phyloP scores from a whole-genome alignment of 2,888 invertebrate species.

The Pegoplata infirma region DNA sequence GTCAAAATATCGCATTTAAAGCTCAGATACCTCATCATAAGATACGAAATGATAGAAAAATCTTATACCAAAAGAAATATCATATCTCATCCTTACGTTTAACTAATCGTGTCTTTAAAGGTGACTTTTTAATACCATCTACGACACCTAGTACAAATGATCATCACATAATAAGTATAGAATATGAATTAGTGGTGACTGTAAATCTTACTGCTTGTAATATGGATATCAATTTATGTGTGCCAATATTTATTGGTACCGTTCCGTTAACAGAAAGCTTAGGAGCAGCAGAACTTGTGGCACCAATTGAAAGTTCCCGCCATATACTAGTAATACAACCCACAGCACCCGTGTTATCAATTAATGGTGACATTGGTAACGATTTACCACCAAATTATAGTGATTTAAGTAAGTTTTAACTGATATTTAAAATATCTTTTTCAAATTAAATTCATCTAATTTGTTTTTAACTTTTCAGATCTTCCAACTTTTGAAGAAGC shows the following conservation, averaged over 20 bases:
- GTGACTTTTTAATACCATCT: conserved; percentile 36
- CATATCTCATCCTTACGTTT: conserved; percentile 24
- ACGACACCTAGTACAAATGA: conserved; percentile 36
- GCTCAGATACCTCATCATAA: conserved; percentile 64
- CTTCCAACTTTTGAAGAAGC: too few relatives aligned
- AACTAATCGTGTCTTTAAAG: conserved; percentile 42
- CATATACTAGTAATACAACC: conserved; percentile 49
- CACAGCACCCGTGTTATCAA: conserved; percentile 34
- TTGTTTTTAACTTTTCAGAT: too few relatives aligned
- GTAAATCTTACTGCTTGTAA: conserved; percentile 36
- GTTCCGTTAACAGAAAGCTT: conserved; percentile 59
- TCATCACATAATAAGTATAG: conserved; percentile 36
- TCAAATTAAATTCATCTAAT: too few relatives aligned
- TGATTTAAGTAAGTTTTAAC: too few relatives aligned
- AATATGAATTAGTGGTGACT: conserved; percentile 29
- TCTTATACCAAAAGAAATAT: conserved; percentile 35
- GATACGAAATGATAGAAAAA: conserved; percentile 36
- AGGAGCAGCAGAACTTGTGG: conserved; percentile 41
- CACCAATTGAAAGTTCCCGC: conserved; percentile 32
- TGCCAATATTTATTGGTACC: conserved; percentile 64
- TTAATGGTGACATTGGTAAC: too few relatives aligned
- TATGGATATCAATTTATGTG: conserved; percentile 23
- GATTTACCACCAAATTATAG: too few relatives aligned
- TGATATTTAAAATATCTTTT: too few relatives aligned
- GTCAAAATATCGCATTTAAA: conserved; percentile 64